Base-by-base conservation (phyloP, 2,888 invertebrate genomes). In the Drosophila buzzatii region DNA sequence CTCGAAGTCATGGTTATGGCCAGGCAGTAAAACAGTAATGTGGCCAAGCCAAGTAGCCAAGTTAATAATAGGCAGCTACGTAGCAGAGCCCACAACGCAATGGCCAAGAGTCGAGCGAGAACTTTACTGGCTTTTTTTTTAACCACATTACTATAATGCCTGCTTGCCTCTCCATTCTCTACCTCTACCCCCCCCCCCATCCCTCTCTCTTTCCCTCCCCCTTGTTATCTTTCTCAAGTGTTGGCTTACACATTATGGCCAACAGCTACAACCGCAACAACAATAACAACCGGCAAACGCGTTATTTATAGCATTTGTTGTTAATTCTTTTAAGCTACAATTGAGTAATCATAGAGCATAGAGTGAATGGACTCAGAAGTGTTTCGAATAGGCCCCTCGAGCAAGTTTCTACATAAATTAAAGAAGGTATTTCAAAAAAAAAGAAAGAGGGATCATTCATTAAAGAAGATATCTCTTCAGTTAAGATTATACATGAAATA, bases 1-100 rank as follows among this genome's bases (percentile, higher is more conserved):
- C 20, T 16, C 52, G 53, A 20, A 53, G 91, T 92, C 92, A 92
- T 90, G 92, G 92, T 91, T 91, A 91, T 90, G 92, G 92, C 91
- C 91, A 68, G 70, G 71, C 70, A 39, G 82, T 84, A 92, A 73
- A 85, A 67, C 73, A 75, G 73, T 60, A 71, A 70, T 68, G 66
- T 27, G 61, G 66, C 68, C 49, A 70, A 78, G 85, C 77, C 86
- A 73, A 76, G 81, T 86, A 81, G 85, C 88, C 90, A 87, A 85
- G 86, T 89, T 89, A 86, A 89, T 89, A 86, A 89, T 84, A 83
- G 89, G 70, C 83, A 70, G 65, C 55, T 41, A 51, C 49, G 27
- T 10, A 44, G 33, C 60, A 64, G 49, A 53, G 60, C 62, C 45
- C 41, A 66, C 41, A 66, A 65, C 52, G 44, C 44, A 33, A 16